Percentiles rank a stretch among this genome's conserved stretches.
phyloP scores from a whole-genome alignment of 2,113 vertebrate genomes.

The Poecilia latipinna region DNA sequence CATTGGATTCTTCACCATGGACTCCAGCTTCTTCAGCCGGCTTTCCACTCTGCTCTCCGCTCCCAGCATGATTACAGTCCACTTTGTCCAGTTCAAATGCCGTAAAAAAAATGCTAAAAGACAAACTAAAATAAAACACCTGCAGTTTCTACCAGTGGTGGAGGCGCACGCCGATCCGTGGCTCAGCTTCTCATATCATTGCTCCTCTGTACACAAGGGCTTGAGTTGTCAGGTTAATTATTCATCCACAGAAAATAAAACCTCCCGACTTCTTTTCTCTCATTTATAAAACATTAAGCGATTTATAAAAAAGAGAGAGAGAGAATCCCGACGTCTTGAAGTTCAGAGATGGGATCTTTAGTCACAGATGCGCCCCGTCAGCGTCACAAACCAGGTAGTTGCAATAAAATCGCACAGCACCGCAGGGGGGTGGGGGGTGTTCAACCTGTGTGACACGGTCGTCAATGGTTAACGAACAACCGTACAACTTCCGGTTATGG shows the following conservation, averaged over 20 bases:
- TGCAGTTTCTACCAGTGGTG: not conserved
- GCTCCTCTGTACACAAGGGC: constrained; percentile 9
- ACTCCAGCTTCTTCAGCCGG: constrained; percentile 88
- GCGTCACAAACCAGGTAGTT: constrained; percentile 35
- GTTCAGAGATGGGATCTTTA: not conserved
- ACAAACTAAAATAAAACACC: constrained; percentile 12
- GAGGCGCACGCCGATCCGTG: constrained; percentile 13
- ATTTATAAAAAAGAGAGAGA: not conserved
- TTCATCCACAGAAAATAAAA: constrained; percentile 20
- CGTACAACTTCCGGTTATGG: constrained; percentile 11
- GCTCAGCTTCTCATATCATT: constrained; percentile 46
- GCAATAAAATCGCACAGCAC: constrained; percentile 23
- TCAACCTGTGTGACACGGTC: constrained; percentile 8
- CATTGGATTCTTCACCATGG: constrained; percentile 86
- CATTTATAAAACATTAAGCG: constrained; percentile 1
- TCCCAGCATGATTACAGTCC: constrained; percentile 80
- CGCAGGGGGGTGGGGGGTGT: constrained; percentile 7
- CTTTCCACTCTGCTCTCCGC: constrained; percentile 82
- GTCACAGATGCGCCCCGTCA: constrained; percentile 35
- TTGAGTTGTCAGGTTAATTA: constrained; percentile 43
- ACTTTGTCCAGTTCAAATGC: constrained; percentile 36
- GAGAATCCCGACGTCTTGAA: not conserved
- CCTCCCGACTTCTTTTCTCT: not conserved
- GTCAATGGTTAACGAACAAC: not conserved
- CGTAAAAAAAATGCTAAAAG: constrained; percentile 28